A percentile compares a stretch with the other conserved stretches of the same genome.
Evolutionary conservation across 2,797 vertebrate genomes (phyloP).

Genomic region (Pseudochirops corinnae): DNA sequence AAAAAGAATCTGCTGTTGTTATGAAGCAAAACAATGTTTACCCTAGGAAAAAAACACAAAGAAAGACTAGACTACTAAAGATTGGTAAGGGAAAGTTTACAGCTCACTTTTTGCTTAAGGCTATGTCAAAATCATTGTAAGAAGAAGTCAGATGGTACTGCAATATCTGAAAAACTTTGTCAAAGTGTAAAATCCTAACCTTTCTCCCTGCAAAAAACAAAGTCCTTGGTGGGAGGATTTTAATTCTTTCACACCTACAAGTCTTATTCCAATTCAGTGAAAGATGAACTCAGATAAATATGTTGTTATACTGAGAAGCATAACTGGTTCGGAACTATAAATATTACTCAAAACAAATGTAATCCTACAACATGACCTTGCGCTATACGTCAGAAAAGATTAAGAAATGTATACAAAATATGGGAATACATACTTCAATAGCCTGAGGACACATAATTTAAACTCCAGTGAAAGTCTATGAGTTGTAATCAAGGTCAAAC

Average conservation of each 20-base stretch:
- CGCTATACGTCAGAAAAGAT: not conserved
- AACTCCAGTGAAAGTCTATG: not conserved
- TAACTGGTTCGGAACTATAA: not conserved
- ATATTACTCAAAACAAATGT: not conserved
- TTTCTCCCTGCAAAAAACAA: not conserved
- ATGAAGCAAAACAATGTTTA: not conserved
- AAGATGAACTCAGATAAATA: not conserved
- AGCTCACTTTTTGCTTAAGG: not conserved
- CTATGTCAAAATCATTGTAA: not conserved
- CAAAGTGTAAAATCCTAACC: not conserved
- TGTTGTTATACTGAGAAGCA: not conserved
- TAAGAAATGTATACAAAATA: not conserved
- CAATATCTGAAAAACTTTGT: not conserved
- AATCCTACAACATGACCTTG: not conserved
- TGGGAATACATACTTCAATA: not conserved
- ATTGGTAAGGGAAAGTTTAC: not conserved
- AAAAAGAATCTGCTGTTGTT: not conserved
- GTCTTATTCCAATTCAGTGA: not conserved
- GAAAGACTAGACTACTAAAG: not conserved
- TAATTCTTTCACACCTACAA: not conserved
- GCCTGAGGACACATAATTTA: not conserved
- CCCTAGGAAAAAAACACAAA: not conserved
- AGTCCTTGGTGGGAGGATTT: not conserved
- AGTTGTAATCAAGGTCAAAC: not conserved
- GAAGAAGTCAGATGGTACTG: not conserved